These are phyloP conservation scores for Gonatopus flavifemur DNA, from an alignment of 1,140 invertebrate species.

Conservation along the genomic window DNA sequence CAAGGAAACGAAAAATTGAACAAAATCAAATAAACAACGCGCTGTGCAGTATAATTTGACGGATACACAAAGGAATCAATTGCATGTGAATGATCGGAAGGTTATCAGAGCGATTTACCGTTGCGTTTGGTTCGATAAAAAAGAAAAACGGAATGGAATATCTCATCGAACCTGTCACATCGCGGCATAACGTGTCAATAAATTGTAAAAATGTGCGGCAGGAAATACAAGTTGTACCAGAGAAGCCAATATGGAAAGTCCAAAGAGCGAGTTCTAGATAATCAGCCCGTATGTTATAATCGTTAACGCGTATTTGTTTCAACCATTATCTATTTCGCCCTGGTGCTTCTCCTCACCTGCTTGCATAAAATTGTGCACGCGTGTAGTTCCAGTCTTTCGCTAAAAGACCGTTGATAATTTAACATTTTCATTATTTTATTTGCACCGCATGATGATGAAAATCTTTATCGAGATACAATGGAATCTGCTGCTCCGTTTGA, in stretches of 20 bases:
- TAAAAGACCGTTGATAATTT: too few relatives aligned
- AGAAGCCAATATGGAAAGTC: conserved; percentile 44
- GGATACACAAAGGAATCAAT: not conserved
- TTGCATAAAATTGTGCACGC: conserved; percentile 30
- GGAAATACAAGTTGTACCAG: too few relatives aligned
- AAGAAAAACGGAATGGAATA: not conserved
- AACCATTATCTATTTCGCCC: conserved; percentile 35
- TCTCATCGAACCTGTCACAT: not conserved
- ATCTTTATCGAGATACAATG: too few relatives aligned
- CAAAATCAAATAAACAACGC: too few relatives aligned
- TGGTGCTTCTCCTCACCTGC: conserved; percentile 42
- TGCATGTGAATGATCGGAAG: not conserved
- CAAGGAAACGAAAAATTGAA: too few relatives aligned
- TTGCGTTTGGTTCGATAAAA: not conserved
- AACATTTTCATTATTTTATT: too few relatives aligned
- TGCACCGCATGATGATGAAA: too few relatives aligned
- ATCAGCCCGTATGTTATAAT: conserved; percentile 46
- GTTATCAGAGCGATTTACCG: not conserved
- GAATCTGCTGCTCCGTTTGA: too few relatives aligned
- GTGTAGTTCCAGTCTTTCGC: too few relatives aligned
- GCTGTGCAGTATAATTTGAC: too few relatives aligned
- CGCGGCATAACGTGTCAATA: not conserved
- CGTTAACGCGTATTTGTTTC: conserved; percentile 41
- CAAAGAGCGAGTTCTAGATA: conserved; percentile 39
- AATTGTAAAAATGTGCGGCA: too few relatives aligned